Evolutionary conservation across 2,888 invertebrate genomes (phyloP).

Genomic region (Bellardia pandia): DNA sequence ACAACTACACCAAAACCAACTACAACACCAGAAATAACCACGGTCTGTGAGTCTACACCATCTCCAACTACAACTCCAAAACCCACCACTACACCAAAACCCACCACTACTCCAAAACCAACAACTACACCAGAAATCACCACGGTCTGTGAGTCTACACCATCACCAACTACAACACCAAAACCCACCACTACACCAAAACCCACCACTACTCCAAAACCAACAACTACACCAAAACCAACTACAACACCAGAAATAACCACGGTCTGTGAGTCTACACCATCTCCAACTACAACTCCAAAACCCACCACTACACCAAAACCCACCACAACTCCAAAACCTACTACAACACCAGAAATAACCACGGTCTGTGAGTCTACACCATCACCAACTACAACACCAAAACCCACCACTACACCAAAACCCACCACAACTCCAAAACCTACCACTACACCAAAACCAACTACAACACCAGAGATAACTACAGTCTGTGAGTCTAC

Average conservation of each 20-base stretch:
- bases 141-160: neutral
- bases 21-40: neutral
- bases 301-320: neutral
- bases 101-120: neutral
- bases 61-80: neutral
- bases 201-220: neutral
- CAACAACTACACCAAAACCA: neutral
- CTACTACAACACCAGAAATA: neutral
- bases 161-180: neutral
- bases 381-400: neutral
- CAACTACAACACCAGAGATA: conserved; percentile 12
- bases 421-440: conserved; percentile 29
- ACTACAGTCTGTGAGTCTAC: neutral
- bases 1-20: conserved; percentile 53
- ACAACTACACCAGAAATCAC: neutral
- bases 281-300: neutral
- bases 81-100: neutral
- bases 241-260: conserved; percentile 7
- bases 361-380: neutral
- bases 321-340: neutral
- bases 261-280: conserved; percentile 32
- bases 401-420: neutral
- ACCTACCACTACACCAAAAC: conserved; percentile 22
- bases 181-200: neutral
- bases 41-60: neutral